Conservation (phyloP, 2,888 invertebrate genomes). For the Branchellion lobata region DNA sequence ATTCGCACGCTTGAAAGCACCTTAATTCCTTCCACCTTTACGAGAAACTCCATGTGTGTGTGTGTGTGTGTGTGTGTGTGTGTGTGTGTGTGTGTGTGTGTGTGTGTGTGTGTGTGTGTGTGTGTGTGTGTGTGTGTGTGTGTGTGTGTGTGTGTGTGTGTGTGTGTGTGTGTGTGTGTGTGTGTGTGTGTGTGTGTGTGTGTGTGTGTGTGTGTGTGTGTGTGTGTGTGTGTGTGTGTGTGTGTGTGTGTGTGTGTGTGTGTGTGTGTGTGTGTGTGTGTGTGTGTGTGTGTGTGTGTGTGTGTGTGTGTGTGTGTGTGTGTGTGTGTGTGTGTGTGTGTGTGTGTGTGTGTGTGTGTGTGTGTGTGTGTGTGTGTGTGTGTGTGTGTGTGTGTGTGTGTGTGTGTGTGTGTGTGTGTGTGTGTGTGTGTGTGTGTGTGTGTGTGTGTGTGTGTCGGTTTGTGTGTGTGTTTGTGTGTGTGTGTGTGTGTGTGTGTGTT, state of each 20-base stretch:
- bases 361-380: constrained; percentile 34
- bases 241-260: constrained; percentile 23
- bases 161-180: constrained; percentile 23
- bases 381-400: constrained; percentile 40
- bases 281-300: constrained; percentile 23
- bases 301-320: constrained; percentile 45
- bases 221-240: constrained; percentile 23
- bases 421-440: constrained; percentile 31
- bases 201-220: constrained; percentile 23
- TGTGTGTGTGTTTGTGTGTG: constrained; percentile 37
- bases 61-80: constrained; percentile 35
- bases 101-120: constrained; percentile 23
- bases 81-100: constrained; percentile 12
- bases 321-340: constrained; percentile 45
- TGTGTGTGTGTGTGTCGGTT: constrained; percentile 34
- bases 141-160: constrained; percentile 23
- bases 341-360: constrained; percentile 45
- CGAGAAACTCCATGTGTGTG: not conserved
- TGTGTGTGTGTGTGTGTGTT: constrained; percentile 19
- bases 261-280: constrained; percentile 23
- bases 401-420: constrained; percentile 14
- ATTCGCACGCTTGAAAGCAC: no score
- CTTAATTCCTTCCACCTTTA: no score
- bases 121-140: constrained; percentile 23
- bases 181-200: constrained; percentile 23